Conservation (phyloP, 2,797 vertebrate species). For the Tenualosa ilisha region DNA sequence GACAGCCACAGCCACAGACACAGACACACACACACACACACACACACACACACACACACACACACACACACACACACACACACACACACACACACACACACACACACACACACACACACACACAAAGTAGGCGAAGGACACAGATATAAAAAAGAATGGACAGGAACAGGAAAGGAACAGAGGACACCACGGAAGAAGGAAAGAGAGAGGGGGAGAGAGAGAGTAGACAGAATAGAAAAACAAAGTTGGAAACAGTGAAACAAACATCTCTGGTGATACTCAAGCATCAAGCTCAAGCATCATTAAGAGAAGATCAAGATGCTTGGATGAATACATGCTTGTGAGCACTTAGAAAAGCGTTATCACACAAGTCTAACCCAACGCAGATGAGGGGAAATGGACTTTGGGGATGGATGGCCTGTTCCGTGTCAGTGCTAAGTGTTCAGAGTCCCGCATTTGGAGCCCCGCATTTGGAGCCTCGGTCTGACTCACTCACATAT, state of each 20-base stretch:
- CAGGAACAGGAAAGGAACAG: neutral
- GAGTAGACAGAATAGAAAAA: neutral
- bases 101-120: too few relatives aligned
- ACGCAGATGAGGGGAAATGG: neutral
- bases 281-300: neutral
- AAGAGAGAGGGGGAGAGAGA: neutral
- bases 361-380: neutral
- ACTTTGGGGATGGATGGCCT: neutral
- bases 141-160: neutral
- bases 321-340: neutral
- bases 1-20: conserved; percentile 46
- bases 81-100: neutral
- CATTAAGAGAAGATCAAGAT: neutral
- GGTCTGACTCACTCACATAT: neutral
- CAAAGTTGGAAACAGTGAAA: neutral
- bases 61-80: neutral
- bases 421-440: neutral
- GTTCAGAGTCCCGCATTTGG: neutral
- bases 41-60: too few relatives aligned
- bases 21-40: neutral
- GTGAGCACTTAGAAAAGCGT: neutral
- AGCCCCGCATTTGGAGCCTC: neutral
- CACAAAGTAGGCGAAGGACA: neutral
- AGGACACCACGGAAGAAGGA: neutral
- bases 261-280: neutral